Percentiles rank a stretch among this genome's conserved stretches.
These are phyloP conservation scores for Meteorus cinctellus DNA, from an alignment of 2,888 invertebrate species.

Conservation along the genomic window DNA sequence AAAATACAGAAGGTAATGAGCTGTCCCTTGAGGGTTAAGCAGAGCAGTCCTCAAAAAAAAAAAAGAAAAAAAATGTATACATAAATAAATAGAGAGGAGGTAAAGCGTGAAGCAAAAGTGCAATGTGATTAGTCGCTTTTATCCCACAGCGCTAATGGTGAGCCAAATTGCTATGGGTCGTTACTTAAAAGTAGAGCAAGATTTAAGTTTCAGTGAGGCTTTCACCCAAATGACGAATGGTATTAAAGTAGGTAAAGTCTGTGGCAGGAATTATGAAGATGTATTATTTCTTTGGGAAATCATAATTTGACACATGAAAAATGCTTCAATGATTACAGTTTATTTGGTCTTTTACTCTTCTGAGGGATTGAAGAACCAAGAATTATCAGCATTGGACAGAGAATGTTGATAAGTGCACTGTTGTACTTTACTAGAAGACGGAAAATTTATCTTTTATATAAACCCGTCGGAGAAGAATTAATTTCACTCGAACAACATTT, in stretches of 20 bases:
- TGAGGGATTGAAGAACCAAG: background rate
- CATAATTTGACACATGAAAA: background rate
- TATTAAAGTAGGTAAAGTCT: background rate
- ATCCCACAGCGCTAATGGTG: background rate
- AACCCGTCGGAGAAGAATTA: too few species aligned
- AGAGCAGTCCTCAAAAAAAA: background rate
- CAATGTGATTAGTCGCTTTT: constrained; percentile 7
- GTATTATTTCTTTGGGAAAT: background rate
- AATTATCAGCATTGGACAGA: background rate
- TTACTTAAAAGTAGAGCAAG: constrained; percentile 19
- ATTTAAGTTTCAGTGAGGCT: constrained; percentile 9
- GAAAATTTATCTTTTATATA: too few species aligned
- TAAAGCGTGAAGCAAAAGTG: constrained; percentile 13
- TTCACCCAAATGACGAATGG: background rate
- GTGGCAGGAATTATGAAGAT: background rate
- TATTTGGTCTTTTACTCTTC: background rate
- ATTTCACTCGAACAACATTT: too few species aligned
- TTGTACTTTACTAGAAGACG: too few species aligned
- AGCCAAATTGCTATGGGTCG: background rate
- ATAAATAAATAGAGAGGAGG: background rate
- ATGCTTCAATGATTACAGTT: background rate
- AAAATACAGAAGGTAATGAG: background rate
- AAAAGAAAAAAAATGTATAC: background rate
- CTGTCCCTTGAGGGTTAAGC: constrained; percentile 21
- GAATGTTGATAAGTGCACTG: too few species aligned